Evolutionary conservation across 2,113 vertebrate genomes (phyloP), one percentile per base, ranked within the genome.

Genomic region (Urocolius indicus): DNA sequence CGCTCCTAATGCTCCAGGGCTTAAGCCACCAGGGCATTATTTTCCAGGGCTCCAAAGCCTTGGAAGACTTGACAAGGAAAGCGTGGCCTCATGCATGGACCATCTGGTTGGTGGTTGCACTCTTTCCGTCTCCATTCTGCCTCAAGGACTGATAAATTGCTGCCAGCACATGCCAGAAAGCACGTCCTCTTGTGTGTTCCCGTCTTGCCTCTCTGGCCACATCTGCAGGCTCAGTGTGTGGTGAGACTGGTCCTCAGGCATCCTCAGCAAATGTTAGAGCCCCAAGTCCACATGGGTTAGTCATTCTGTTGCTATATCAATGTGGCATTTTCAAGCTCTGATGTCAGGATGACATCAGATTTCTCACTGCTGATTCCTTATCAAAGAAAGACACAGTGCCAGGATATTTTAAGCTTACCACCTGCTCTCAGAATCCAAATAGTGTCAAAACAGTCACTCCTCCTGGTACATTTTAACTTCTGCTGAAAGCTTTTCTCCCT

Each of bases 281-380:
- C 38, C 15, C 16, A 54, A 32, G 46, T 18, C n/a, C 30, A 17
- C 9, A 6, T 7, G 48, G 12, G 9, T 66, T 46, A 32, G 18
- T 52, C 15, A 14, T 58, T 54, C 17, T 0, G 0, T 36, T 52
- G 45, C 11, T 43, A 3, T 62, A 73, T 2, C 1, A 1, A 41
- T 8, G 30, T 26, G 36, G 48, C n/a, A 23, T 30, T 29, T 36
- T 69, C 54, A 61, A 66, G 18, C 5, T 86, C 59, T 87, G 68
- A 55, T 24, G 16, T 29, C n/a, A 77, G 18, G 41, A 41, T 77
- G 41, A 74, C 30, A 32, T 41, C 7, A 5, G 32, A 51, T 59
- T 72, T 80, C 46, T 84, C 27, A 58, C 51, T 3, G 6, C n/a
- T 63, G 55, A 85, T 38, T 81, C 38, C 68, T 76, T n/a, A 59